Evolutionary conservation across 2,113 vertebrate species (phyloP).

Genomic region (Rhinopithecus roxellana): DNA sequence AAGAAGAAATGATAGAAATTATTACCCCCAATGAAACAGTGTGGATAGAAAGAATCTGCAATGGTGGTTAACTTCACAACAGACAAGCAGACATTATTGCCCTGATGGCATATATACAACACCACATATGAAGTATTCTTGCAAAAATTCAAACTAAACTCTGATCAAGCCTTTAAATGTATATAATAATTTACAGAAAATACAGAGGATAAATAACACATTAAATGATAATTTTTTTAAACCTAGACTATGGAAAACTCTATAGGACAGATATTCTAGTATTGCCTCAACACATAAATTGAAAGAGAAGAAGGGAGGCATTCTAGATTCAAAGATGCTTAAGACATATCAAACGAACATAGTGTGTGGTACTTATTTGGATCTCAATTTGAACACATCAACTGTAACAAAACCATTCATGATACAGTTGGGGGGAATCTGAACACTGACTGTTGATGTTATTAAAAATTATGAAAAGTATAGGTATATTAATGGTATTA

Average conservation of each 20-base stretch:
- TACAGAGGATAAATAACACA: not conserved
- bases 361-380: not conserved
- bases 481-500: not conserved
- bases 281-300: not conserved
- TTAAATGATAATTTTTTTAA: not conserved
- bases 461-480: not conserved
- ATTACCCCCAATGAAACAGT: not conserved
- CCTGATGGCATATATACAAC: not conserved
- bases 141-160: not conserved
- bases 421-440: not conserved
- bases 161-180: not conserved
- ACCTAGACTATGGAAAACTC: not conserved
- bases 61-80: not conserved
- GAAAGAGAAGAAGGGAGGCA: not conserved
- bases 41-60: not conserved
- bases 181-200: not conserved
- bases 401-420: not conserved
- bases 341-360: not conserved
- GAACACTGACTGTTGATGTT: not conserved
- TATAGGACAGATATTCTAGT: not conserved
- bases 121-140: not conserved
- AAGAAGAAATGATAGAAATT: constrained; percentile 1
- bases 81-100: not conserved
- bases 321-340: not conserved
- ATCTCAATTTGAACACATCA: not conserved